Evolutionary conservation across 2,113 vertebrate genomes (phyloP).

Genomic region (Corvus hawaiiensis): DNA sequence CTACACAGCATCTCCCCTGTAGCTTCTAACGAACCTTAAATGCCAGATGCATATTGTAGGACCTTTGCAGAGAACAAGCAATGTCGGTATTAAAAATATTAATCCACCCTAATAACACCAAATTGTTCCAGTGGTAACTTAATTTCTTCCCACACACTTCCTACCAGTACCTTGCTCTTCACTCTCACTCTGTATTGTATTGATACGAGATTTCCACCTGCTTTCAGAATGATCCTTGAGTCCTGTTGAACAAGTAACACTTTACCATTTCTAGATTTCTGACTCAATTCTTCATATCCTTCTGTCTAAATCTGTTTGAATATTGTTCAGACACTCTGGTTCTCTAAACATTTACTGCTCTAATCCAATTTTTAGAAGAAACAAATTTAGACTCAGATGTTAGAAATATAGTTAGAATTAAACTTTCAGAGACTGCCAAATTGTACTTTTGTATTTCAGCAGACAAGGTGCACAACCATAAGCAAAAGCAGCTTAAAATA

Average conservation of each 20-base stretch:
- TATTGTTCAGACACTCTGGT: not conserved
- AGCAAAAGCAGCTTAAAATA: conserved; percentile 36
- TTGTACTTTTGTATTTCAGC: not conserved
- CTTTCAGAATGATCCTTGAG: not conserved
- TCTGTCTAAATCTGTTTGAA: not conserved
- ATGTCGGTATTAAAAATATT: not conserved
- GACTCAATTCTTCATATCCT: not conserved
- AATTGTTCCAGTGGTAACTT: not conserved
- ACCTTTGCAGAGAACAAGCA: not conserved
- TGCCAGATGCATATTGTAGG: not conserved
- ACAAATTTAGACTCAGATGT: not conserved
- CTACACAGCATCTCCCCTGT: rapidly evolving
- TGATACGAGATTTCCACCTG: not conserved
- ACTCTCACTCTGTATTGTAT: not conserved
- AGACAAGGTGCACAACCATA: not conserved
- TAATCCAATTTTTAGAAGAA: not conserved
- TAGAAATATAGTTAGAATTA: not conserved
- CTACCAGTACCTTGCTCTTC: not conserved
- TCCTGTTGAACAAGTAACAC: not conserved
- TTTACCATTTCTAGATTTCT: not conserved
- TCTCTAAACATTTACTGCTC: not conserved
- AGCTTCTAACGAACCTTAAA: not conserved
- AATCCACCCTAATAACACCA: not conserved
- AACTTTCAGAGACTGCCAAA: not conserved
- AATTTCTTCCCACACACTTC: not conserved